Evolutionary conservation across 2,797 vertebrate genomes (phyloP).

Genomic region (Rhinichthys osculus): DNA sequence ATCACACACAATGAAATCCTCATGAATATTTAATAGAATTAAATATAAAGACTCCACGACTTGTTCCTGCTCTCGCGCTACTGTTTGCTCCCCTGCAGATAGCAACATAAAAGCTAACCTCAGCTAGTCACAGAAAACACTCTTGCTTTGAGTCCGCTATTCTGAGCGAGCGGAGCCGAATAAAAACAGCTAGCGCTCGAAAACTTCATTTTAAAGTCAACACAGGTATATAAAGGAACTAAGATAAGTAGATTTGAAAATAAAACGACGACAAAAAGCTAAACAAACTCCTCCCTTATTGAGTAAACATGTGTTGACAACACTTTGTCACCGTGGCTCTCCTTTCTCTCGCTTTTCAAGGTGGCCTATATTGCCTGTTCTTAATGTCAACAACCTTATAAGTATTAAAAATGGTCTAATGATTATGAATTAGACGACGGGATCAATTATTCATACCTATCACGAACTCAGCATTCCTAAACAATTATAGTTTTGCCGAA

Average conservation of each 20-base stretch:
- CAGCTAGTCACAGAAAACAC: conserved; percentile 74
- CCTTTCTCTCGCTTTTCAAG: neutral
- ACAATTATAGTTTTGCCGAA: conserved; percentile 41
- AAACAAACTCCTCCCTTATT: conserved; percentile 46
- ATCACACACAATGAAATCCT: conserved; percentile 78
- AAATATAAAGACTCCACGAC: conserved; percentile 77
- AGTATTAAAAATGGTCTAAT: conserved; percentile 28
- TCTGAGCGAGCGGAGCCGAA: conserved; percentile 67
- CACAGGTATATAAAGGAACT: conserved; percentile 62
- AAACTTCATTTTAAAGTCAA: conserved; percentile 70
- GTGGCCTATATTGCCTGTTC: conserved; percentile 16
- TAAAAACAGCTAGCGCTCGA: conserved; percentile 76
- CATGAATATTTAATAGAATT: conserved; percentile 82
- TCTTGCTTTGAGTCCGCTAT: conserved; percentile 44
- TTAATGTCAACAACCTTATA: conserved; percentile 16
- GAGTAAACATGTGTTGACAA: conserved; percentile 40
- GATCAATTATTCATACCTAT: conserved; percentile 46
- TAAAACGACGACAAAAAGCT: conserved; percentile 41
- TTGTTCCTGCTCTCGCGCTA: conserved; percentile 65
- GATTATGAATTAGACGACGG: conserved; percentile 16
- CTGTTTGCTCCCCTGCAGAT: conserved; percentile 84
- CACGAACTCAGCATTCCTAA: conserved; percentile 34
- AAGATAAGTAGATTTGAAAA: conserved; percentile 66
- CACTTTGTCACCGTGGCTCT: neutral
- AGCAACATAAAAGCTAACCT: conserved; percentile 80